phyloP scores from a whole-genome alignment of 2,797 vertebrate species.

The Acanthurus tractus region DNA sequence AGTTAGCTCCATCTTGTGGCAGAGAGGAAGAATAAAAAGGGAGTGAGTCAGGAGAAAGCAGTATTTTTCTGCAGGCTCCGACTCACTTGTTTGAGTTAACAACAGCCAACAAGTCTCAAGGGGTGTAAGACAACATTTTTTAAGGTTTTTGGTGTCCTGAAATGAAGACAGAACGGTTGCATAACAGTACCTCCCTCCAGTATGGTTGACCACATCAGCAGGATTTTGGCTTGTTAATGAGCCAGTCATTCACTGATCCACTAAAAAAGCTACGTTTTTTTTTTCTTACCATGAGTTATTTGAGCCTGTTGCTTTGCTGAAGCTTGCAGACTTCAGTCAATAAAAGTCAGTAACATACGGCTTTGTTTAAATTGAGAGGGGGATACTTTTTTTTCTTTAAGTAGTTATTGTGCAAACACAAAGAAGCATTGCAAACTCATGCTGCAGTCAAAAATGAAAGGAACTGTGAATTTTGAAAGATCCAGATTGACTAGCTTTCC shows the following conservation, averaged over 20 bases:
- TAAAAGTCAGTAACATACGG: constrained; percentile 68
- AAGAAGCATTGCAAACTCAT: neutral
- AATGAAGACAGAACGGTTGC: constrained; percentile 61
- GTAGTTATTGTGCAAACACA: constrained; percentile 8
- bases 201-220: constrained; percentile 56
- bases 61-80: constrained; percentile 30
- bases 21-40: constrained; percentile 33
- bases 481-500: constrained; percentile 17
- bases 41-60: neutral
- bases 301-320: constrained; percentile 65
- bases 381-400: constrained; percentile 17
- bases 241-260: constrained; percentile 45
- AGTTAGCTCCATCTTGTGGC: constrained; percentile 80
- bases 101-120: constrained; percentile 52
- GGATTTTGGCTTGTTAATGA: constrained; percentile 63
- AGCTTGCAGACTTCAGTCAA: constrained; percentile 59
- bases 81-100: constrained; percentile 62
- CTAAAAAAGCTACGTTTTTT: constrained; percentile 13
- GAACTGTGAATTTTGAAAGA: constrained; percentile 26
- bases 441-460: neutral
- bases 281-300: constrained; percentile 40
- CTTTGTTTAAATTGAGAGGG: constrained; percentile 61
- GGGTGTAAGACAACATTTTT: constrained; percentile 64
- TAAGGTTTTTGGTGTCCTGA: constrained; percentile 47
- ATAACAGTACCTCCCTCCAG: constrained; percentile 46